phyloP scores from a whole-genome alignment of 2,888 invertebrate species.

The Zhuqinia jingwanae region DNA sequence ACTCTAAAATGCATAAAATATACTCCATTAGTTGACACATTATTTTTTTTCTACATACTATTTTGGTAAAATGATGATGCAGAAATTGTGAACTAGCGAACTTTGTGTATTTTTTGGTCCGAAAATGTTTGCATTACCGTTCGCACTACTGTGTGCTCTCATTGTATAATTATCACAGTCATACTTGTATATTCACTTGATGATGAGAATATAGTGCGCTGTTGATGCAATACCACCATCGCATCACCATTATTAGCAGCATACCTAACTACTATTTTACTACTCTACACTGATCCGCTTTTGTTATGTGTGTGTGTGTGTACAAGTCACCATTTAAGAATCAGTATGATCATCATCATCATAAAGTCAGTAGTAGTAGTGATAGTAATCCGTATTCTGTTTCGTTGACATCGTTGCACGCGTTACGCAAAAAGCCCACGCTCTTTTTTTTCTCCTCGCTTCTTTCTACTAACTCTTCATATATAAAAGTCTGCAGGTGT shows the following conservation, averaged over 20 bases:
- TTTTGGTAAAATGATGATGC: too few species aligned
- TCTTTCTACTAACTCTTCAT: conserved; percentile 68
- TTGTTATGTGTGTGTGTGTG: not conserved
- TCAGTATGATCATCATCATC: conserved; percentile 38
- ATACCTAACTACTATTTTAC: not conserved
- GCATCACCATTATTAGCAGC: too few species aligned
- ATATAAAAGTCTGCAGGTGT: conserved; percentile 77
- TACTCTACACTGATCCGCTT: not conserved
- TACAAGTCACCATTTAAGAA: conserved; percentile 19
- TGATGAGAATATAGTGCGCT: conserved; percentile 3
- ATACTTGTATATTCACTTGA: not conserved
- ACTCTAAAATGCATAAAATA: too few species aligned
- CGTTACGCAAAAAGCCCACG: conserved; percentile 78
- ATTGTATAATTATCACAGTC: not conserved
- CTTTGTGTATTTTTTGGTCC: conserved; percentile 34
- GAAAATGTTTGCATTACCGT: too few species aligned
- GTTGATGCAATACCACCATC: not conserved
- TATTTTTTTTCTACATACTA: too few species aligned
- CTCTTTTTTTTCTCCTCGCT: conserved; percentile 62
- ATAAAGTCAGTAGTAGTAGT: conserved; percentile 49
- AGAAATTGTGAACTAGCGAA: too few species aligned
- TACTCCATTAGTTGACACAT: too few species aligned
- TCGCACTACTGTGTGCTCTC: not conserved
- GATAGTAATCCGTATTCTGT: conserved; percentile 70
- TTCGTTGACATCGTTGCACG: conserved; percentile 78